Percentiles rank a stretch among this genome's conserved stretches.
phyloP scores from a whole-genome alignment of 1,140 invertebrate species.

The Asobara japonica region DNA sequence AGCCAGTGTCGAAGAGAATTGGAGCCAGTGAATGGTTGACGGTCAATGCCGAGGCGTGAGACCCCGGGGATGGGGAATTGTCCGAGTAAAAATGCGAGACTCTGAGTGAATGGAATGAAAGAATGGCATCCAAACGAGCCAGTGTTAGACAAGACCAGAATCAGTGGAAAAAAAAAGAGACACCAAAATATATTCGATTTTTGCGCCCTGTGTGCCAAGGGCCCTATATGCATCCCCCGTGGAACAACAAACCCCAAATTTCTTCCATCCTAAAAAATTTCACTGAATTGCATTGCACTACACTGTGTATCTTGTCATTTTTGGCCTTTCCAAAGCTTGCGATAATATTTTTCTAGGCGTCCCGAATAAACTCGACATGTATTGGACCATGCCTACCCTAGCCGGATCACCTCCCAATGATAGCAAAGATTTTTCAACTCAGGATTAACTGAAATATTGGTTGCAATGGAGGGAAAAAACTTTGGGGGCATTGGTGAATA shows the following conservation, averaged over 20 bases:
- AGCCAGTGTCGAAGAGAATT: constrained; percentile 26
- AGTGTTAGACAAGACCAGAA: constrained; percentile 27
- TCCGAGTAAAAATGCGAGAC: constrained; percentile 40
- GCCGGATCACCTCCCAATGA: not conserved
- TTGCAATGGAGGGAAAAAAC: constrained; percentile 36
- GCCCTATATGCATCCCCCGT: not conserved
- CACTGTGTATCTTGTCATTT: not conserved
- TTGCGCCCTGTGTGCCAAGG: not conserved
- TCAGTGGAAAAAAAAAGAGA: not conserved
- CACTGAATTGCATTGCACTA: constrained; percentile 1
- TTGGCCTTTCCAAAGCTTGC: constrained; percentile 26
- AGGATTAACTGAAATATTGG: constrained; percentile 15
- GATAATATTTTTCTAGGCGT: constrained; percentile 50
- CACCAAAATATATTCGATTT: not conserved
- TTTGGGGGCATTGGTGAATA: constrained; percentile 40
- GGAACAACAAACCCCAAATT: not conserved
- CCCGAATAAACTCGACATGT: not conserved
- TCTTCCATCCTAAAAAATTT: constrained; percentile 7
- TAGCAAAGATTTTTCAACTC: not conserved
- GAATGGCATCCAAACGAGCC: constrained; percentile 41
- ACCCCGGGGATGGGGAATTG: constrained; percentile 40
- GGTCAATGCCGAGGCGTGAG: constrained; percentile 45
- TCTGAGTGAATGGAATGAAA: constrained; percentile 27
- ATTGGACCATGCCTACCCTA: not conserved
- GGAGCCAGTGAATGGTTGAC: constrained; percentile 24